Evolutionary conservation across 2,797 vertebrate genomes (phyloP).

Genomic region (Lycodopsis pacificus): DNA sequence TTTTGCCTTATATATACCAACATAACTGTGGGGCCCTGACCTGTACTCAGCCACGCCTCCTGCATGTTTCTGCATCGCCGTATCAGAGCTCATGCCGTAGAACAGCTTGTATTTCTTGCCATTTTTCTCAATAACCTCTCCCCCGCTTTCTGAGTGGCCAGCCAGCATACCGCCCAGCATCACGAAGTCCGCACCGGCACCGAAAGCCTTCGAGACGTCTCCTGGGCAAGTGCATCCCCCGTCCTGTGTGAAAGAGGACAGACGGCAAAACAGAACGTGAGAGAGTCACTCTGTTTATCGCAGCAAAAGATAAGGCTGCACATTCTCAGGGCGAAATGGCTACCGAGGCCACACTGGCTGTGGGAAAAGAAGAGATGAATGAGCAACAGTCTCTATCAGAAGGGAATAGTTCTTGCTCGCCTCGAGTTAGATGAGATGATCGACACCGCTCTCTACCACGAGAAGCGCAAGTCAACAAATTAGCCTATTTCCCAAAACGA

Average conservation of each 20-base stretch:
- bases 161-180: conserved; percentile 96
- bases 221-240: conserved; percentile 94
- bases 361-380: neutral
- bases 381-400: neutral
- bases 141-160: conserved; percentile 89
- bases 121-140: conserved; percentile 88
- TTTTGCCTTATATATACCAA: neutral
- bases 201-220: conserved; percentile 94
- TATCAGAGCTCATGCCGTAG: conserved; percentile 95
- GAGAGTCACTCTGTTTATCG: neutral
- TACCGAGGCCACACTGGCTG: neutral
- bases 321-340: neutral
- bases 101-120: conserved; percentile 93
- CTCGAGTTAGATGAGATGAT: neutral
- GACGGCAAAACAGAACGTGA: neutral
- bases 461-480: neutral
- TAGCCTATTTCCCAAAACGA: neutral
- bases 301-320: neutral
- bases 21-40: conserved; percentile 38
- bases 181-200: conserved; percentile 94
- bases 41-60: conserved; percentile 92
- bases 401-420: neutral
- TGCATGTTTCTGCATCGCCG: conserved; percentile 91
- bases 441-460: neutral
- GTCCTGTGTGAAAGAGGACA: conserved; percentile 81